Evolutionary conservation across 1,140 invertebrate genomes (phyloP), one percentile per base, ranked within the genome.

Genomic region (Arion vulgaris): DNA sequence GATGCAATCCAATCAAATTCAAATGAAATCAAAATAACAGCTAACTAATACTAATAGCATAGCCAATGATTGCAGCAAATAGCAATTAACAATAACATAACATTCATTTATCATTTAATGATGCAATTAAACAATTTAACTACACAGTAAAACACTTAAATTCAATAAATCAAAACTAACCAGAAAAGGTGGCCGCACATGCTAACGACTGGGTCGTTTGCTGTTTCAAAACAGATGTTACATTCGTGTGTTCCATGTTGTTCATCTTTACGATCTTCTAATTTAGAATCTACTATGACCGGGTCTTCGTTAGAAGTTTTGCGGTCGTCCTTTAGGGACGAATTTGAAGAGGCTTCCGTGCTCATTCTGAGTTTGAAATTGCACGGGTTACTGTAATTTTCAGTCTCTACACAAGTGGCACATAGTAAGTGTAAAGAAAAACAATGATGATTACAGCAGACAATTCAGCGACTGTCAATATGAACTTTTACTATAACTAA

Each of bases 151-250:
- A n/a, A n/a, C n/a, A n/a, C n/a, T n/a, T n/a, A n/a, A n/a, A n/a
- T 45, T 45, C 41, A 45, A 15, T 45, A 45, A 45, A 45, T 45
- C 5, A 69, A 7, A 79, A 68, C 93, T 93, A 93, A 97, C 97
- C 98, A 99, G 94, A 99, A 99, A 74, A 99, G 94, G 94, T 99
- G 98, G 26, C 98, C 98, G 92, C 98, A 99, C 95, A 98, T 95
- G 91, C 97, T 99, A 88, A 99, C 96, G 81, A 99, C 98, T 38
- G 98, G 97, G 95, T 99, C 97, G 91, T 96, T 97, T 2, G 98
- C 98, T 34, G 97, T 98, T 88, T 99, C 98, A 76, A 99, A 93
- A 89, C 94, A 94, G 86, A 94, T 94, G 86, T 94, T 94, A 92
- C 98, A 99, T 73, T 93, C 90, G 83, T 89, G 92, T 80, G 86